These are phyloP conservation scores for Kuschelorhynchus macadamiae DNA, from an alignment of 2,888 invertebrate genomes.

Conservation along the genomic window DNA sequence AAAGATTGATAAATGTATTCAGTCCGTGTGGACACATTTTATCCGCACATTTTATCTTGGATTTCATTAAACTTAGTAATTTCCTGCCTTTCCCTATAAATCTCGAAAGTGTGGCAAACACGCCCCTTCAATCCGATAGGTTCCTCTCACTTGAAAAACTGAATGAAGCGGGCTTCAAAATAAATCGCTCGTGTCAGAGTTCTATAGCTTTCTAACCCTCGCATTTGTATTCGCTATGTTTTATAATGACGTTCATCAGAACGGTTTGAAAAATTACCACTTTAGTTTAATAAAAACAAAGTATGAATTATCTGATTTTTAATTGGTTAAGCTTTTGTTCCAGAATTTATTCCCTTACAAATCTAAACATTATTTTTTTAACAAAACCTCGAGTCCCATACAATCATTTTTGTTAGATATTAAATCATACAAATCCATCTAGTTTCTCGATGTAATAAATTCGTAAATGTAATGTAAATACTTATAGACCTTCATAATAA, in stretches of 20 bases:
- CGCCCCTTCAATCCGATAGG: conserved; percentile 21
- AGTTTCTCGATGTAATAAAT: too few relatives aligned
- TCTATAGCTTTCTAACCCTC: neutral
- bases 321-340: too few relatives aligned
- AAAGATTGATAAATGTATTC: conserved; percentile 5
- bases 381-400: too few relatives aligned
- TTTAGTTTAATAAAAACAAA: too few relatives aligned
- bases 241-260: conserved; percentile 11
- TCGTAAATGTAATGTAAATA: too few relatives aligned
- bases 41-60: conserved; percentile 21
- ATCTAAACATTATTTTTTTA: too few relatives aligned
- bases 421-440: too few relatives aligned
- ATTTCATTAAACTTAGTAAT: conserved; percentile 29
- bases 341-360: too few relatives aligned
- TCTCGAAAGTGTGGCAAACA: conserved; percentile 3
- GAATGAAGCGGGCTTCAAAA: conserved; percentile 20
- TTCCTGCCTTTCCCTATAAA: conserved; percentile 14
- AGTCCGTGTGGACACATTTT: conserved; percentile 15
- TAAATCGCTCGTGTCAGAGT: conserved; percentile 15
- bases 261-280: neutral
- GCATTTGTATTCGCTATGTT: neutral
- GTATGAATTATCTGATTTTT: too few relatives aligned
- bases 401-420: too few relatives aligned
- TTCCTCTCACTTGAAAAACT: conserved; percentile 20
- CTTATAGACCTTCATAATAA: too few relatives aligned